Conservation (phyloP, 1,140 invertebrate genomes). For the Drosophila baimaii region DNA sequence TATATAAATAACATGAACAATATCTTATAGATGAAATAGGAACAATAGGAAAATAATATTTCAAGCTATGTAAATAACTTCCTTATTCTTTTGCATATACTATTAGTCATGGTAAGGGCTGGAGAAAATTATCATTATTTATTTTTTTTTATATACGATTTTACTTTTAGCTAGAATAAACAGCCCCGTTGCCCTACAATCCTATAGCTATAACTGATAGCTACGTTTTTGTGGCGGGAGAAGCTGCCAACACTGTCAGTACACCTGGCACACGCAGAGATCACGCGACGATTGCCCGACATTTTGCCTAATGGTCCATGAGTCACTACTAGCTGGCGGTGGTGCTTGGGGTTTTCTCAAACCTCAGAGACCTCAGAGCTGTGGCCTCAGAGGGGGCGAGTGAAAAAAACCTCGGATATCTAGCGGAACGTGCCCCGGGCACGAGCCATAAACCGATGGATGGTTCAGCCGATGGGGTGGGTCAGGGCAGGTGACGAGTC, state of each 20-base stretch:
- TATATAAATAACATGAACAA: no score
- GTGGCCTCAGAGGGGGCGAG: background rate
- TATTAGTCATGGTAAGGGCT: no score
- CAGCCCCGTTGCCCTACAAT: no score
- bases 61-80: no score
- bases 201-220: no score
- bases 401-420: constrained; percentile 17
- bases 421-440: constrained; percentile 32
- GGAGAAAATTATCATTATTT: no score
- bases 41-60: no score
- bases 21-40: no score
- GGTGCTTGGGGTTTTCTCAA: constrained; percentile 35
- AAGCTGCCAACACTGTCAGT: constrained; percentile 7
- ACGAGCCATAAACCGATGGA: constrained; percentile 28
- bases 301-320: constrained; percentile 28
- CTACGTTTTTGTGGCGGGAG: no score
- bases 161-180: no score
- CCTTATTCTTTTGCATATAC: no score
- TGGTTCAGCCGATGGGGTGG: constrained; percentile 15
- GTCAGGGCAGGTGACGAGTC: constrained; percentile 26
- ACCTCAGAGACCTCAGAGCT: background rate
- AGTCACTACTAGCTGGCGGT: constrained; percentile 32
- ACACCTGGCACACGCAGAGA: constrained; percentile 23
- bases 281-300: constrained; percentile 31
- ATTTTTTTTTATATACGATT: no score